These are phyloP conservation scores for Helicoverpa zea DNA, from an alignment of 1,140 invertebrate species.

Conservation along the genomic window DNA sequence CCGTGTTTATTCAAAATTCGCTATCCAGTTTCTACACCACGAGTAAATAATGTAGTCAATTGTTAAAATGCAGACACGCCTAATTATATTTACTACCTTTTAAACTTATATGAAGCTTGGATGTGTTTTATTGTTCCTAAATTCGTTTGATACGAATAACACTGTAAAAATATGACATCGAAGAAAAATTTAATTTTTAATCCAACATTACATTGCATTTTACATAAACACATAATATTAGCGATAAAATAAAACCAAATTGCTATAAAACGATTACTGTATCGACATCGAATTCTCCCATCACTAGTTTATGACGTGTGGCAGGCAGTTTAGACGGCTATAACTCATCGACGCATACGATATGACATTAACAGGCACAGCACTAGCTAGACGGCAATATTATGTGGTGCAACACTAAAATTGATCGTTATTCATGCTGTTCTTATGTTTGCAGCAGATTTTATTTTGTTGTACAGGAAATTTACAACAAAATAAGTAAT, in stretches of 20 bases:
- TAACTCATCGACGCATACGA: constrained; percentile 27
- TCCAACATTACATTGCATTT: too few relatives aligned
- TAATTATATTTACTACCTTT: too few relatives aligned
- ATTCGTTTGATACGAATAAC: too few relatives aligned
- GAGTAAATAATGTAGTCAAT: too few relatives aligned
- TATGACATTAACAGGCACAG: constrained; percentile 35
- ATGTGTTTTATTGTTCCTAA: too few relatives aligned
- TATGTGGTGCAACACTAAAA: constrained; percentile 50
- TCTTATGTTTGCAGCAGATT: constrained; percentile 7
- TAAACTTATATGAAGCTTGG: too few relatives aligned
- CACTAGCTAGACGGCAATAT: constrained; percentile 20
- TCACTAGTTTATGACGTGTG: constrained; percentile 36
- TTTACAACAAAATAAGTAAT: background rate
- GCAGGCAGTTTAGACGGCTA: constrained; percentile 18
- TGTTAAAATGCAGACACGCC: too few relatives aligned
- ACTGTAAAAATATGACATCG: background rate
- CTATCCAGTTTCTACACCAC: too few relatives aligned
- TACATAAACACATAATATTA: constrained; percentile 2
- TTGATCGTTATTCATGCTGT: constrained; percentile 69
- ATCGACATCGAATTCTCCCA: constrained; percentile 29
- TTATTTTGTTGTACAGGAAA: background rate
- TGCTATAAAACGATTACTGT: background rate
- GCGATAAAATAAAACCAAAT: background rate
- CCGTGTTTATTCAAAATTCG: too few relatives aligned
- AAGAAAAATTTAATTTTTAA: too few relatives aligned